These are phyloP conservation scores for Bombyx mandarina DNA, from an alignment of 1,140 invertebrate species.

Conservation along the genomic window DNA sequence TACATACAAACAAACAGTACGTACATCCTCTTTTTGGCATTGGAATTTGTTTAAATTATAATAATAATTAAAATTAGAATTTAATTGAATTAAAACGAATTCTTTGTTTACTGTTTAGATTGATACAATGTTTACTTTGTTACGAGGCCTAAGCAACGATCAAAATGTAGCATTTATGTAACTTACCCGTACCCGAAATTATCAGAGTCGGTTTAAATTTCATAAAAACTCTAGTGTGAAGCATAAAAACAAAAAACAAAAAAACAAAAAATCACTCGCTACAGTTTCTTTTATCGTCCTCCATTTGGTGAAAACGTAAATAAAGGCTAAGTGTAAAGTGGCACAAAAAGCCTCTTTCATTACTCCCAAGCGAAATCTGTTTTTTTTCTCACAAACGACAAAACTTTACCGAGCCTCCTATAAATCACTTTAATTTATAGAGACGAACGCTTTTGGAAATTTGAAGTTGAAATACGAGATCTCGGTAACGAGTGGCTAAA, in stretches of 20 bases:
- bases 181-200: too few species aligned
- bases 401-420: slow-evolving; percentile 40
- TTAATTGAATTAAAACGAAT: too few species aligned
- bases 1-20: too few species aligned
- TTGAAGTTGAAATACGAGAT: slow-evolving; percentile 27
- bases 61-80: neutral
- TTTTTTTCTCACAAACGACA: slow-evolving; percentile 39
- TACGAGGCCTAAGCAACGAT: too few species aligned
- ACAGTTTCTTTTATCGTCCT: slow-evolving; percentile 10
- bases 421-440: slow-evolving; percentile 64
- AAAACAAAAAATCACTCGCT: slow-evolving; percentile 7
- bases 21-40: too few species aligned
- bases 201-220: too few species aligned
- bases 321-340: slow-evolving; percentile 6
- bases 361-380: slow-evolving; percentile 39
- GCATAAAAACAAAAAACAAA: neutral
- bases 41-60: neutral
- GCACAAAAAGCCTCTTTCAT: slow-evolving; percentile 50
- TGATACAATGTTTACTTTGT: too few species aligned
- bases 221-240: too few species aligned
- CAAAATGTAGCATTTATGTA: too few species aligned
- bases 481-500: slow-evolving; percentile 21
- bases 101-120: too few species aligned
- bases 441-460: slow-evolving; percentile 50
- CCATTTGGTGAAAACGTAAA: slow-evolving; percentile 9